Evolutionary conservation across 2,797 vertebrate genomes (phyloP), one percentile per base, ranked within the genome.

Genomic region (Micropoecilia bifurca): DNA sequence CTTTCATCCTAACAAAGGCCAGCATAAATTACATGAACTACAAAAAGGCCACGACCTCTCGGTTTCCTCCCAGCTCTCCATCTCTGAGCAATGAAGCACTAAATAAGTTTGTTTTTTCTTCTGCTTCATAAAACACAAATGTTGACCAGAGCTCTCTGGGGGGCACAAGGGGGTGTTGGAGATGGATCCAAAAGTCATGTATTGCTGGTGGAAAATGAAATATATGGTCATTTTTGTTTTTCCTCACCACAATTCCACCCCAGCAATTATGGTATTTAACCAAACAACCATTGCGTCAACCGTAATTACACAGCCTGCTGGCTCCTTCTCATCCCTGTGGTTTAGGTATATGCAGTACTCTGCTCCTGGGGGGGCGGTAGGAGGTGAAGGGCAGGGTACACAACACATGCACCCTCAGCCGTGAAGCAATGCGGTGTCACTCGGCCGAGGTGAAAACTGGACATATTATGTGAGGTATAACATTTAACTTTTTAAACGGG

Each of bases 201-300:
- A 84, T 79, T 75, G 69, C 79, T 30, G 16, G 78, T 80, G 76
- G 72, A 78, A 88, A 86, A 87, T 81, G 6, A 80, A 71, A 81
- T 80, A 72, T 87, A 80, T 87, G 86, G 90, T 84, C 78, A 57
- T 69, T 83, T 73, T 36, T 76, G 9, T 59, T 83, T 73, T 41
- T 77, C 81, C 79, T 85, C 0, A 74, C 93, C 92, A 82, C 92
- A 91, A 83, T 86, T 88, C 91, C 92, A 86, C 82, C 89, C 95
- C 84, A 86, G 84, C 92, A 95, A 93, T 95, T 94, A 94, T 91
- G 69, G 91, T 88, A 94, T 93, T 93, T 94, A 93, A 93, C 92
- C 85, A 25, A 95, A 94, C 95, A 95, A 95, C 93, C 95, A 93
- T 95, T 93, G 95, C 95, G 91, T 91, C 95, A 93, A 95, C 95